Evolutionary conservation across 1,140 invertebrate genomes (phyloP), one percentile per base, ranked within the genome.

Genomic region (Chymomyza costata): DNA sequence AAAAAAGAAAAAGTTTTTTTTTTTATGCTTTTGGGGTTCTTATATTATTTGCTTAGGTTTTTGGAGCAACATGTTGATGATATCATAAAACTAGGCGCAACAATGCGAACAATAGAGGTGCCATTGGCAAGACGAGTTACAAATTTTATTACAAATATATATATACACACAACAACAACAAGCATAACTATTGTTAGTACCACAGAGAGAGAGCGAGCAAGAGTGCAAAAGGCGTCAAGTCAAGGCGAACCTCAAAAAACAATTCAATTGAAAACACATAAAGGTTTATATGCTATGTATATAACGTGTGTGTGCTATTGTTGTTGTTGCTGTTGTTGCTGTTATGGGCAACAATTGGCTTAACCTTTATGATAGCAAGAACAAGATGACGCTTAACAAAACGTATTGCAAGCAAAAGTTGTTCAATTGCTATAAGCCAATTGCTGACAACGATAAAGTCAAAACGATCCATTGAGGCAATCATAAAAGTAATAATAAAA

Each of bases 251-350:
- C 56, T 56, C n/a, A 39, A 62, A n/a, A n/a, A 53, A 53, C 63
- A 65, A 65, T 65, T 65, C 61, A 65, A 65, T 65, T 65, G 63
- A 65, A 65, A 65, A 59, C 15, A 47, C 63, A 65, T 65, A 65
- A 65, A 65, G 61, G 62, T 65, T 65, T 65, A 65, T 65, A 61
- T 16, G 63, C 15, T 31, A 6, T 18, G 0, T 19, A n/a, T 8
- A 1, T 19, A 18, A n/a, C 34, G 19, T 54, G 39, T 63, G 59
- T n/a, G n/a, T 61, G 53, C n/a, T n/a, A n/a, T n/a, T n/a, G n/a
- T n/a, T n/a, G n/a, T n/a, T n/a, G n/a, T n/a, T 65, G 61, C 41
- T 40, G n/a, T n/a, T 65, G 52, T 65, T 5, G 52, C 30, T 65
- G 62, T 65, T 65, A 47, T 57, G 46, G 61, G 61, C 44, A 13